Evolutionary conservation across 2,113 vertebrate genomes (phyloP).

Genomic region (Corydoras sp.): DNA sequence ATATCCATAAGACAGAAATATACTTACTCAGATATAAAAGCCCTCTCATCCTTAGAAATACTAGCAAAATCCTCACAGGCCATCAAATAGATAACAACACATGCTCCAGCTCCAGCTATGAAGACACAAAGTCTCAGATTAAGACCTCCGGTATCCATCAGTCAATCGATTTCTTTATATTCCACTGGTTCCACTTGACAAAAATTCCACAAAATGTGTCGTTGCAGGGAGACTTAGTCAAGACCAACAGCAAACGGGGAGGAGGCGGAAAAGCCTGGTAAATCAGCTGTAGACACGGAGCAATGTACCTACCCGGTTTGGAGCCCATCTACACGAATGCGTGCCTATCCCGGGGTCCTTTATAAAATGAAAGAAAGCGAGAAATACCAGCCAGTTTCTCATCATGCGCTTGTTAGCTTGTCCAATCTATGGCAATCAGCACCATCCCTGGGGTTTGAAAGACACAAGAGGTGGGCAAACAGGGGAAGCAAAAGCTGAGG

Average conservation of each 20-base stretch:
- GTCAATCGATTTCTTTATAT: conserved; percentile 34
- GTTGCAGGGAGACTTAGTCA: conserved; percentile 31
- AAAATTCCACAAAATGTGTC: conserved; percentile 47
- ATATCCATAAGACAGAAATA: conserved; percentile 14
- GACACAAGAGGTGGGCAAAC: conserved; percentile 78
- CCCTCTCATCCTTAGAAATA: conserved; percentile 65
- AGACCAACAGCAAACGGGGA: conserved; percentile 39
- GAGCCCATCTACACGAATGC: conserved; percentile 54
- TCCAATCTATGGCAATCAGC: conserved; percentile 99
- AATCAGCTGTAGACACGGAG: conserved; percentile 53
- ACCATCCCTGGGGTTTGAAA: conserved; percentile 92
- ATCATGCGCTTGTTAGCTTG: conserved; percentile 76
- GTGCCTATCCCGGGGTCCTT: conserved; percentile 25
- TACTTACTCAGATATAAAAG: conserved; percentile 80
- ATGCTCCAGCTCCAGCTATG: conserved; percentile 56
- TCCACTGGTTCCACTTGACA: conserved; percentile 46
- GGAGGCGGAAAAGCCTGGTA: conserved; percentile 48
- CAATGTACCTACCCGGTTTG: conserved; percentile 73
- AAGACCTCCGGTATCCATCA: conserved; percentile 52
- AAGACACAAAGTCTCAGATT: conserved; percentile 53
- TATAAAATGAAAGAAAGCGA: conserved; percentile 52
- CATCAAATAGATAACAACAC: conserved; percentile 57
- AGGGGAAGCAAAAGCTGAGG: conserved; percentile 86
- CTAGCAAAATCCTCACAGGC: conserved; percentile 56
- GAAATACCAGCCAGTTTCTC: conserved; percentile 78